Percentiles rank a stretch among this genome's conserved stretches.
Conservation (phyloP, 2,797 vertebrate genomes). For the Cheirogaleus major region DNA sequence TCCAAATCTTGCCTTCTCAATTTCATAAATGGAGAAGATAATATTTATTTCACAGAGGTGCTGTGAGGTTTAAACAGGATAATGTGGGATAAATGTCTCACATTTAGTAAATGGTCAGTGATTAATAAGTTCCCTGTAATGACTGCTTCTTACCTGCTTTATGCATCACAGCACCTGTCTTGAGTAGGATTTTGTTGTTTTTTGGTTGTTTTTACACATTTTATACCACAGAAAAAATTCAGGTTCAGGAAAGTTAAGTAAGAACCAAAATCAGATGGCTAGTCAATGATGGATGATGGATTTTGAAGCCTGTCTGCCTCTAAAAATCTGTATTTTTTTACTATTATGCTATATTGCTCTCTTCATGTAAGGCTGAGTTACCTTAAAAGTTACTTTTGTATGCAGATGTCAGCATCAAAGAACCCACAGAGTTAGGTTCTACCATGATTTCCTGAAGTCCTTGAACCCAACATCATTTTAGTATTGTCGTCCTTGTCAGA, state of each 20-base stretch:
- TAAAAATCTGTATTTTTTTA: background rate
- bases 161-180: background rate
- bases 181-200: background rate
- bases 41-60: background rate
- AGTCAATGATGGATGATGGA: background rate
- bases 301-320: background rate
- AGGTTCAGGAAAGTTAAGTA: slow-evolving; percentile 17
- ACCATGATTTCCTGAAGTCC: background rate
- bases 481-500: background rate
- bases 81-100: background rate
- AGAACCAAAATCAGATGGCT: background rate
- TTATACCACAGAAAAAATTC: background rate
- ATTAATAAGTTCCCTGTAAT: background rate
- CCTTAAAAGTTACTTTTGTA: background rate
- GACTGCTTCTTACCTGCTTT: background rate
- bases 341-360: background rate
- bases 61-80: background rate
- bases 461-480: background rate
- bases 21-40: slow-evolving; percentile 26
- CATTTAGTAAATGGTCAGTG: background rate
- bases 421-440: background rate
- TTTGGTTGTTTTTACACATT: background rate
- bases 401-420: background rate
- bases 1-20: background rate
- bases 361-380: background rate